A percentile compares a stretch with the other conserved stretches of the same genome.
Conservation (phyloP, 2,888 invertebrate species). For the Belgica antarctica region DNA sequence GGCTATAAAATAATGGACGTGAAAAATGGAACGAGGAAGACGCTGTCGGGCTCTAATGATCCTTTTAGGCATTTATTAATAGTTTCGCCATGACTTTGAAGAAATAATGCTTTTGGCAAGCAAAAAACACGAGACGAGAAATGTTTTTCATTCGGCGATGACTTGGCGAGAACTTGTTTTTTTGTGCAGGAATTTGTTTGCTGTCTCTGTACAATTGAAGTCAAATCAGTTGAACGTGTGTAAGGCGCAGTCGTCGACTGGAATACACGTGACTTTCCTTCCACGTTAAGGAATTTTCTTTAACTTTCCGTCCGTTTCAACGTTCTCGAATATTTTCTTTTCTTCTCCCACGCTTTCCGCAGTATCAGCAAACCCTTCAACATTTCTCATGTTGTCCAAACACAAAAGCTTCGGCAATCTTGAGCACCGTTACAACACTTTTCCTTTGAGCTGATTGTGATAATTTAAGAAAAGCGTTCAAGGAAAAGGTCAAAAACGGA, state of each 20-base stretch:
- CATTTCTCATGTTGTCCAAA: slow-evolving; percentile 3
- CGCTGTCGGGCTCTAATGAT: slow-evolving; percentile 39
- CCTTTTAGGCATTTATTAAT: slow-evolving; percentile 41
- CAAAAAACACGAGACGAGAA: background rate
- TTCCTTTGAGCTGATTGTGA: too few species aligned
- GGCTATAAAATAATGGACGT: background rate
- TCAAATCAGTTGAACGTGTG: background rate
- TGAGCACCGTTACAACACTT: too few species aligned
- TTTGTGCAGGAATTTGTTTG: slow-evolving; percentile 1
- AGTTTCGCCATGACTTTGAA: slow-evolving; percentile 40
- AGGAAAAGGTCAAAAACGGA: too few species aligned
- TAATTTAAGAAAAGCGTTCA: too few species aligned
- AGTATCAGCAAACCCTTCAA: too few species aligned
- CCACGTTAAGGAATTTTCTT: background rate
- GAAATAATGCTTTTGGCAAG: background rate
- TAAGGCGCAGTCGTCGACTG: slow-evolving; percentile 35
- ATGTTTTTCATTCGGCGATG: slow-evolving; percentile 20
- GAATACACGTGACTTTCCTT: slow-evolving; percentile 41
- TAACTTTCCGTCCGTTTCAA: background rate
- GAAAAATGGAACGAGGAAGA: background rate
- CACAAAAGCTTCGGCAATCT: too few species aligned
- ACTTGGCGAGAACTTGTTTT: slow-evolving; percentile 1
- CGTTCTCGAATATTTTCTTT: background rate
- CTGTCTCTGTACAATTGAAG: slow-evolving; percentile 30
- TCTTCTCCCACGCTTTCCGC: too few species aligned